Conservation (phyloP, 2,797 vertebrate species). For the Melanotaenia trifasciata region DNA sequence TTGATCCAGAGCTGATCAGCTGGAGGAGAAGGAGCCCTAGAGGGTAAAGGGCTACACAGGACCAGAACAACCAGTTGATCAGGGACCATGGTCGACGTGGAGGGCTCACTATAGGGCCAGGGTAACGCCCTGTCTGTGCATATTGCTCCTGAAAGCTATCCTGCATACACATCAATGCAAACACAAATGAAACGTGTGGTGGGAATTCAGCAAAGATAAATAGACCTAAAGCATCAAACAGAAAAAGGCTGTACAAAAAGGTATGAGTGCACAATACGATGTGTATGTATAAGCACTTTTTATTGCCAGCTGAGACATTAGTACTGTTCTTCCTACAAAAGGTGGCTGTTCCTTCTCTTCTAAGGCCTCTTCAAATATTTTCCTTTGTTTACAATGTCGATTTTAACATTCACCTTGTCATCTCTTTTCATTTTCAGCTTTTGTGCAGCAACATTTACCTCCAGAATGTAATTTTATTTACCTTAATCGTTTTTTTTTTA, state of each 20-base stretch:
- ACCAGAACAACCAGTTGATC: conserved; percentile 94
- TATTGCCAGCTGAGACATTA: no score
- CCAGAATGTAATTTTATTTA: no score
- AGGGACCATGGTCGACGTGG: conserved; percentile 87
- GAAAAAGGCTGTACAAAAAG: not conserved
- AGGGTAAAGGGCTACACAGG: conserved; percentile 88
- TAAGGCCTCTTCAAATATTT: no score
- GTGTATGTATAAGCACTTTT: not conserved
- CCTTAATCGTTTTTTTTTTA: no score
- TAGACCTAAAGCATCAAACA: no score
- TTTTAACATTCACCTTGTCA: no score
- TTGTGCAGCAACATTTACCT: no score
- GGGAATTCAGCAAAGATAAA: no score
- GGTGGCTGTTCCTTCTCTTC: no score
- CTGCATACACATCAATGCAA: conserved; percentile 71
- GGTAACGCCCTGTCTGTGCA: conserved; percentile 85
- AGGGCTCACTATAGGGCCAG: conserved; percentile 77
- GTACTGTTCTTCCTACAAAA: no score
- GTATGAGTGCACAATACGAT: not conserved
- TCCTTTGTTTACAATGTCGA: no score
- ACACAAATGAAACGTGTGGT: not conserved
- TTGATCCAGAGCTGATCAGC: conserved; percentile 88
- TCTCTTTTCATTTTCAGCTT: no score
- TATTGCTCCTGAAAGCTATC: conserved; percentile 93
- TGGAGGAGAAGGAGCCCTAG: conserved; percentile 85